phyloP scores from a whole-genome alignment of 2,113 vertebrate genomes.

The Rattus norvegicus region GRCr8 NC_086023.1:116684001-116684500 shows the following conservation, averaged over 20 bases:
- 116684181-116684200: conserved; percentile 25
- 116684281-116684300: conserved; percentile 29
- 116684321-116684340: conserved; percentile 53
- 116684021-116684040: not conserved
- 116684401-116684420: conserved; percentile 47
- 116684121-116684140: not conserved
- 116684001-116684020: not conserved
- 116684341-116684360: conserved; percentile 64
- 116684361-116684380: conserved; percentile 42
- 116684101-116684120: not conserved
- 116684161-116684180: conserved; percentile 29
- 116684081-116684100: not conserved
- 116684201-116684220: conserved; percentile 48
- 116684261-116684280: conserved; percentile 41
- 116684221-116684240: conserved; percentile 41
- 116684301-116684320: conserved; percentile 5
- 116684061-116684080: not conserved
- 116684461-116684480: conserved; percentile 45
- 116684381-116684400: conserved; percentile 38
- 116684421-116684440: conserved; percentile 51
- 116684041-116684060: not conserved
- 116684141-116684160: not conserved
- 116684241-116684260: conserved; percentile 9
- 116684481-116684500: conserved; percentile 47
- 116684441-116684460: conserved; percentile 53